A percentile compares a stretch with the other conserved stretches of the same genome.
Conservation (phyloP, 2,888 invertebrate genomes). For the Aphrophora alni region DNA sequence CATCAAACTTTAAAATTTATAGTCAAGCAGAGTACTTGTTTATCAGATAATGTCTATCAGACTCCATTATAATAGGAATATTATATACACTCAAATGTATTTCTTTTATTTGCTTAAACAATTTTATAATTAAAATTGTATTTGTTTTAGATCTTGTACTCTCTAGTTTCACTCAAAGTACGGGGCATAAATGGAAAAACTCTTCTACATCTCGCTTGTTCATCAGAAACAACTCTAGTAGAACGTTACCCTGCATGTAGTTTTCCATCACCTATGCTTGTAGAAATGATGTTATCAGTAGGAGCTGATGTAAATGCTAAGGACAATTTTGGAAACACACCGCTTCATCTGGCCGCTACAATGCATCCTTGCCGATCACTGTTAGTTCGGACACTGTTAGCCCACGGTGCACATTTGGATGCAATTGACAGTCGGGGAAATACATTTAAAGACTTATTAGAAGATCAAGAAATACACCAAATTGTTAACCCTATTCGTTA, state of each 20-base stretch:
- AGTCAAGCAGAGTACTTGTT: too few relatives aligned
- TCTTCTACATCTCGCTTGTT: conserved; percentile 83
- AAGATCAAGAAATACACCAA: conserved; percentile 55
- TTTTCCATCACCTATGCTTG: conserved; percentile 73
- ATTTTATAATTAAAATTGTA: too few relatives aligned
- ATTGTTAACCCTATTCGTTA: conserved; percentile 78
- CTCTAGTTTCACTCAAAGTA: conserved; percentile 73
- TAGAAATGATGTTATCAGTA: conserved; percentile 77
- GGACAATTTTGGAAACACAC: conserved; percentile 86
- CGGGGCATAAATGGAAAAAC: conserved; percentile 69
- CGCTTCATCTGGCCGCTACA: conserved; percentile 80
- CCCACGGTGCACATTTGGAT: conserved; percentile 86
- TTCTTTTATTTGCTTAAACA: too few relatives aligned
- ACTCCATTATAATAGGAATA: too few relatives aligned
- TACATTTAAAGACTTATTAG: conserved; percentile 66
- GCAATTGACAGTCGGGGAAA: conserved; percentile 77
- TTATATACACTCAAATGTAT: too few relatives aligned
- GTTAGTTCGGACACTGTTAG: conserved; percentile 71
- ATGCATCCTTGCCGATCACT: conserved; percentile 74
- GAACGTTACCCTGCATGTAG: conserved; percentile 59
- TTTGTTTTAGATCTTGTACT: conserved; percentile 68
- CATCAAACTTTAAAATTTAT: too few relatives aligned
- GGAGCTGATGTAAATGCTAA: conserved; percentile 82
- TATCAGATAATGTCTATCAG: too few relatives aligned
- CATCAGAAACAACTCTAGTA: conserved; percentile 73